Percentiles rank a stretch among this genome's conserved stretches.
These are phyloP conservation scores for Sarcophaga bullata DNA, from an alignment of 1,140 invertebrate species.

Conservation along the genomic window DNA sequence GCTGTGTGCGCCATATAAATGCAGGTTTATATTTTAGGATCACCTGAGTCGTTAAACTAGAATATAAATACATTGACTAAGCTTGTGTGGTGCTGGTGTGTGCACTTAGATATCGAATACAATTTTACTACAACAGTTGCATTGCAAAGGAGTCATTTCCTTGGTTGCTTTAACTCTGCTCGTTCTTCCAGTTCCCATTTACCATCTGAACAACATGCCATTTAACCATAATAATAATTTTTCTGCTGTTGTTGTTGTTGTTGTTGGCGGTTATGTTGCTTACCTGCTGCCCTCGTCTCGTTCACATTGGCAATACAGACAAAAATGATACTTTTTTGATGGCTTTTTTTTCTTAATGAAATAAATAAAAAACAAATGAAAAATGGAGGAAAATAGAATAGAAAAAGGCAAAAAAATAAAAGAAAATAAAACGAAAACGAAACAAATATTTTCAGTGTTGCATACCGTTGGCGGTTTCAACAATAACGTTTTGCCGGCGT, in stretches of 20 bases:
- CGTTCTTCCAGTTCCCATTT: no score
- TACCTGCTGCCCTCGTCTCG: not conserved
- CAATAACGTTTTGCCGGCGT: not conserved
- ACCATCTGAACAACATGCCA: not conserved
- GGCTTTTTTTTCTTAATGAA: not conserved
- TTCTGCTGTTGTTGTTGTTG: not conserved
- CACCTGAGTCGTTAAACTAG: conserved; percentile 14
- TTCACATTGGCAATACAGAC: conserved; percentile 14
- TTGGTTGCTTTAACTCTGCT: no score
- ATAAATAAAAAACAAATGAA: not conserved
- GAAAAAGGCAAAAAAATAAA: not conserved
- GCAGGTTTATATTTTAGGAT: conserved; percentile 8
- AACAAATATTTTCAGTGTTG: not conserved
- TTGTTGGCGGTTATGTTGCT: not conserved
- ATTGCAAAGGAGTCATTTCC: no score
- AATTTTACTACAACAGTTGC: no score
- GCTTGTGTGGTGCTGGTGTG: no score
- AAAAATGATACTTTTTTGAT: not conserved
- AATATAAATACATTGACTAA: no score
- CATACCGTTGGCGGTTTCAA: not conserved
- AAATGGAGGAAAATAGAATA: not conserved
- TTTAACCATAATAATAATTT: conserved; percentile 21
- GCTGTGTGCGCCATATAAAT: not conserved
- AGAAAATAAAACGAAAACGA: not conserved
- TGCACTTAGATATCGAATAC: no score